Evolutionary conservation across 2,797 vertebrate species (phyloP), one percentile per base, ranked within the genome.

Genomic region (Huso huso): DNA sequence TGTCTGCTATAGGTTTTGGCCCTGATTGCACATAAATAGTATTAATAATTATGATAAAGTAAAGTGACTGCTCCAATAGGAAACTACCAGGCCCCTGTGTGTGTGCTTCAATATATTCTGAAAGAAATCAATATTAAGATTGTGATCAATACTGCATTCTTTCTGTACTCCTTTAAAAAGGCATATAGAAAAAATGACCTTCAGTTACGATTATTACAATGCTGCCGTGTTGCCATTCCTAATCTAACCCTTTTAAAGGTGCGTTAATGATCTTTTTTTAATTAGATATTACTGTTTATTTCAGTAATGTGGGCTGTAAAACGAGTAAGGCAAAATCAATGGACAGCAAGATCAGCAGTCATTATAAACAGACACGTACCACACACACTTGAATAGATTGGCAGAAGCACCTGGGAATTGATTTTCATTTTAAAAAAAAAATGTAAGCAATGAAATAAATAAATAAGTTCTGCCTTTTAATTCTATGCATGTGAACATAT

Each of bases 111-210:
- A 72, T 76, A 62, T 67, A 83, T 77, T 79, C 79, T 68, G 74
- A 81, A 71, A 74, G 18, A 82, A 81, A 84, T 88, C 79, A 6
- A 87, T 89, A 77, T 84, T 84, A 81, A 85, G 77, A 68, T 76
- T 67, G 67, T 75, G 73, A 83, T 81, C 76, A 61, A 86, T 84
- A 77, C 66, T 69, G 63, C 60, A 82, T 79, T 78, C 77, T 68
- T 72, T 77, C 74, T 75, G 72, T 74, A 73, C 75, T 74, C 68
- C 68, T 77, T 74, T 75, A 79, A 78, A 73, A 77, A 80, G 72
- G 4, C 57, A 66, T 71, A 64, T 68, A 74, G 79, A 75, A 79
- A 79, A 72, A 69, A 71, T 82, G 78, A 83, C 79, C 81, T 85
- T 87, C 69, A 48, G 70, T 76, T 67, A 69, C 70, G 66, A 74